Evolutionary conservation across 2,797 vertebrate species (phyloP), one percentile per base, ranked within the genome.

Genomic region (Nyctibius grandis): DNA sequence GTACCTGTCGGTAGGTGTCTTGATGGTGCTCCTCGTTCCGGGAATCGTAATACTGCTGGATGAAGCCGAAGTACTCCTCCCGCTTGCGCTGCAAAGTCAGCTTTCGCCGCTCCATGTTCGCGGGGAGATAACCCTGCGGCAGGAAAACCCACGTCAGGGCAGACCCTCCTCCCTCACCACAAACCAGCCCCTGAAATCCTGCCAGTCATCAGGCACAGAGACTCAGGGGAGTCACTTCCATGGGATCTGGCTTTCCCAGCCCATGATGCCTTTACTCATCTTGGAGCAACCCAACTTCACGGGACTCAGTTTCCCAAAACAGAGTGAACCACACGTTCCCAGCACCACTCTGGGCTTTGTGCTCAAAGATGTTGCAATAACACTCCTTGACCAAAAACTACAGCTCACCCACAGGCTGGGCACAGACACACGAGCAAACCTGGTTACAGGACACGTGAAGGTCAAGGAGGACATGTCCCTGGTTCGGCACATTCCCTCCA

Each of bases 21-120:
- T 99, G 99, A 93, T 99, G 98, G 96, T 99, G 98, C 61, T 99
- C 99, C 68, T 99, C 99, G 11, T 99, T 99, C 65, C 99, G 98
- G 96, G 99, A 99, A 97, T 99, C 98, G 36, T 99, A 99, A 98
- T 99, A 99, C 98, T 99, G 99, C 97, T 99, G 98, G 44, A 99
- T 99, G 97, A 99, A 99, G 74, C 99, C 99, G 28, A 99, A 99
- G 97, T 99, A 99, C 38, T 99, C 99, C 40, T 99, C 99, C n/a
- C 99, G 98, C 83, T 99, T 99, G 45, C 99, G 98, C 90, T 98
- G 98, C 50, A 99, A 97, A 31, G 99, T 99, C 97, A 98, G 96
- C 94, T 99, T 99, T 78, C 99, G 97, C 82, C 99, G 98, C 94
- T 99, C 99, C 47, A 98, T 99, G 97, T 99, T 99, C 73, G 99